Evolutionary conservation across 2,113 vertebrate species (phyloP).

Genomic region (Peucedramus taeniatus): DNA sequence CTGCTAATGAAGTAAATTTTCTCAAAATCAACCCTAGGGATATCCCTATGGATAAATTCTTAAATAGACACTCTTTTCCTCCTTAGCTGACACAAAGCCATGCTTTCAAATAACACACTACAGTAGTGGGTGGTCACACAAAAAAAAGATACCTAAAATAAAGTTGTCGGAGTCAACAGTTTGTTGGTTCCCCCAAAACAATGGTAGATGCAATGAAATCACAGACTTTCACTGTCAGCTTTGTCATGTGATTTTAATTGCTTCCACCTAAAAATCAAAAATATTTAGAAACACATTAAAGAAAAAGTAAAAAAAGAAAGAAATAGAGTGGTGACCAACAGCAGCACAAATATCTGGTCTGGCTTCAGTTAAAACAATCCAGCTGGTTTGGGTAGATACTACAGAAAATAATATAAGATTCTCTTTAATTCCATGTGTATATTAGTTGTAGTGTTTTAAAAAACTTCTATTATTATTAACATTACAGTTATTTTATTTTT

Average conservation of each 20-base stretch:
- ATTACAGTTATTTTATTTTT: rapidly evolving
- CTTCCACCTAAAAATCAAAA: neutral
- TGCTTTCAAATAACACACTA: neutral
- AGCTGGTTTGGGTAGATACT: neutral
- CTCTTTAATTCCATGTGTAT: neutral
- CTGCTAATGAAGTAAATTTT: neutral
- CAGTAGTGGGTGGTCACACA: neutral
- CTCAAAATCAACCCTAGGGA: neutral
- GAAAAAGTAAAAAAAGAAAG: neutral
- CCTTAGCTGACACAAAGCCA: neutral
- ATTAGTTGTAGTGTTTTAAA: neutral
- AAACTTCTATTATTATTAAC: neutral
- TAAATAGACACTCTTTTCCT: neutral
- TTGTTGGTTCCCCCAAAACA: neutral
- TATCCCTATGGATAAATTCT: neutral
- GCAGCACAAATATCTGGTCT: neutral
- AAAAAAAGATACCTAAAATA: neutral
- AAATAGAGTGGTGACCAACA: neutral
- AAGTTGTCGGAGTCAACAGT: neutral
- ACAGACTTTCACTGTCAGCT: neutral
- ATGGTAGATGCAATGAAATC: neutral
- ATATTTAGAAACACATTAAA: neutral
- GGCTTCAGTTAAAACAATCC: neutral
- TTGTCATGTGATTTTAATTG: neutral
- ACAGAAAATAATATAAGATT: neutral